These are phyloP conservation scores for Mionectes macconnelli DNA, from an alignment of 2,113 vertebrate genomes.

Conservation along the genomic window DNA sequence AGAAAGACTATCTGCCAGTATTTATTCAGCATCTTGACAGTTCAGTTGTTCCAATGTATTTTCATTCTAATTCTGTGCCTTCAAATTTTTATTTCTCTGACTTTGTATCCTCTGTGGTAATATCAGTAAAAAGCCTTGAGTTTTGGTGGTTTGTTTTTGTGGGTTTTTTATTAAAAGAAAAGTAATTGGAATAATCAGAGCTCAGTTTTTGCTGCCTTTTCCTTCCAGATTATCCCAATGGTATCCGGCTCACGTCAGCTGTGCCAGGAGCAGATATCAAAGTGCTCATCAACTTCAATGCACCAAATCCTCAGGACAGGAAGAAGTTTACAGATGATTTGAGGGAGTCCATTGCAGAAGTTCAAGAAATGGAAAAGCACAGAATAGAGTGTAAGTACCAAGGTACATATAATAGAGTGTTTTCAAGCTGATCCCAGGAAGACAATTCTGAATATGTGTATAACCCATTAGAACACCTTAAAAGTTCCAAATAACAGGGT, in stretches of 20 bases:
- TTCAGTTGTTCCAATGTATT: neutral
- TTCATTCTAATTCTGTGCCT: neutral
- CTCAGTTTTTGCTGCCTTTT: neutral
- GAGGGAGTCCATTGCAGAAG: slow-evolving; percentile 93
- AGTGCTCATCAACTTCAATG: slow-evolving; percentile 97
- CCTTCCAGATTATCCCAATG: slow-evolving; percentile 91
- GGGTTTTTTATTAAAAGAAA: neutral
- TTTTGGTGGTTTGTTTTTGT: neutral
- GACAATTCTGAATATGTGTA: neutral
- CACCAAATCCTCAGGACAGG: slow-evolving; percentile 97
- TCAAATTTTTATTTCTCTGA: neutral
- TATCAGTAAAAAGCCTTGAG: neutral
- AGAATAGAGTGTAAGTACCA: slow-evolving; percentile 92
- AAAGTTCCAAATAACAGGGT: neutral
- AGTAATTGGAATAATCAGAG: neutral
- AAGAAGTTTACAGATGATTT: slow-evolving; percentile 97
- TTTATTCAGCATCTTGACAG: neutral
- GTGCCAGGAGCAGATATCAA: slow-evolving; percentile 94
- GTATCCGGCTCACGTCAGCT: slow-evolving; percentile 91
- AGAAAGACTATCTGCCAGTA: neutral
- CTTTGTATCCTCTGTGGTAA: neutral
- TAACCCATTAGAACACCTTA: neutral
- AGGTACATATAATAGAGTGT: slow-evolving; percentile 1
- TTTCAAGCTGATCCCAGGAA: neutral
- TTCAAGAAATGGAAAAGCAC: slow-evolving; percentile 99